Base-by-base conservation (phyloP, 2,113 vertebrate species). In the Ia io region DNA sequence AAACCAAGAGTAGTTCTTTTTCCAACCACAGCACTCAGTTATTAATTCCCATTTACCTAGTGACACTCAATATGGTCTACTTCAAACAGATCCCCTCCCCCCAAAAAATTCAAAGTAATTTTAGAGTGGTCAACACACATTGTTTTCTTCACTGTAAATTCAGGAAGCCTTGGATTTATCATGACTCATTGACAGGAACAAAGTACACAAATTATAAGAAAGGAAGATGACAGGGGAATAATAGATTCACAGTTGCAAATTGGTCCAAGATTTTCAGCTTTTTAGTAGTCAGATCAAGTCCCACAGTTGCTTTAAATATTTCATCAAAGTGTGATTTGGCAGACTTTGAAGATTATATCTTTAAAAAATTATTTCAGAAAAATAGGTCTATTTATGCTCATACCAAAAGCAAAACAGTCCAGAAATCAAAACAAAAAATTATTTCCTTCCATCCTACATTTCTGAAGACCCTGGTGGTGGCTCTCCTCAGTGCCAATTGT, bases 301-400 rank as follows among this genome's bases (percentile, higher is more conserved):
- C 32, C 37, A 28, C 25, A 67, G 44, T 59, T 70, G 18, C 44
- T 94, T 63, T 92, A 91, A 94, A 84, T 88, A 77, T 93, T 78
- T 95, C 49, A 89, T 93, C 61, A 83, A 83, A 94, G 56, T 61
- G 53, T 76, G 30, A 96, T 70, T 28, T 76, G 67, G 1, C 3
- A 83, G 56, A 84, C 85, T 86, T 94, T 93, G 82, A 95, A 83
- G 74, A 85, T 37, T 74, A 37, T n/a, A 83, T 79, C 77, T 90
- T 84, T 9, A 73, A 95, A 95, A 85, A 18, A n/a, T 35, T 28
- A 71, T 23, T 47, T 77, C 32, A 74, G 20, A 85, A 94, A 94
- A 82, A 87, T 49, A 93, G 11, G 14, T 79, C 9, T 65, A 53
- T 67, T 65, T 79, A 32, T 83, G 25, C 10, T 93, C 53, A 91